Conservation (phyloP, 2,888 invertebrate species). For the Sesamia inferens region DNA sequence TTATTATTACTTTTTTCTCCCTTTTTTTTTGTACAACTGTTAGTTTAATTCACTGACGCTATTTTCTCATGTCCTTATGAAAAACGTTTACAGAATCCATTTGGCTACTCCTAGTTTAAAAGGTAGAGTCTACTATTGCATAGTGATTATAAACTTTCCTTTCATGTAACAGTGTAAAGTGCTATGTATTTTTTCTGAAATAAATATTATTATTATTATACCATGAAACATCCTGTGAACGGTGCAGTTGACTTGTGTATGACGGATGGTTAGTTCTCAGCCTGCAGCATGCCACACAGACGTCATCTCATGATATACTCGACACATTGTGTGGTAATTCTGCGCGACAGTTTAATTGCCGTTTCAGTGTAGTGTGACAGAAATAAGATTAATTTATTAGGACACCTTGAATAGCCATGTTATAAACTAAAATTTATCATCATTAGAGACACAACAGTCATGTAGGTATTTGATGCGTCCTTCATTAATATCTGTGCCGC, state of each 20-base stretch:
- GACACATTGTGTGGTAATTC: conserved; percentile 89
- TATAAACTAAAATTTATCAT: conserved; percentile 84
- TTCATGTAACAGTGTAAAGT: too few species aligned
- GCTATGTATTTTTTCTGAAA: too few species aligned
- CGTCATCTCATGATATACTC: conserved; percentile 88
- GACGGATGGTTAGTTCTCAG: conserved; percentile 77
- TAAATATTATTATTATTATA: not conserved
- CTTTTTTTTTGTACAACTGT: too few species aligned
- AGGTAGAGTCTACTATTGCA: too few species aligned
- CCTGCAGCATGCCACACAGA: conserved; percentile 73
- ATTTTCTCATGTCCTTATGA: too few species aligned
- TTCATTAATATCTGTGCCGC: conserved; percentile 46
- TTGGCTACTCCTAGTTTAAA: too few species aligned
- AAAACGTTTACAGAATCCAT: too few species aligned
- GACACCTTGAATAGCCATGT: conserved; percentile 83
- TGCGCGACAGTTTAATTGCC: conserved; percentile 86
- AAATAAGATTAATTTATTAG: conserved; percentile 86
- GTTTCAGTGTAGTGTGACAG: conserved; percentile 84
- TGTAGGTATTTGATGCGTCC: conserved; percentile 65
- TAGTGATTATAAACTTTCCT: too few species aligned
- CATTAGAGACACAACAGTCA: conserved; percentile 80
- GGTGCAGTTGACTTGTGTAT: conserved; percentile 74
- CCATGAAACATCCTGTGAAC: conserved; percentile 66
- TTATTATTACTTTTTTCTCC: too few species aligned
- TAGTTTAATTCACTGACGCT: too few species aligned